Evolutionary conservation across 2,797 vertebrate genomes (phyloP), one percentile per base, ranked within the genome.

Genomic region (Pseudomugil tenellus): DNA sequence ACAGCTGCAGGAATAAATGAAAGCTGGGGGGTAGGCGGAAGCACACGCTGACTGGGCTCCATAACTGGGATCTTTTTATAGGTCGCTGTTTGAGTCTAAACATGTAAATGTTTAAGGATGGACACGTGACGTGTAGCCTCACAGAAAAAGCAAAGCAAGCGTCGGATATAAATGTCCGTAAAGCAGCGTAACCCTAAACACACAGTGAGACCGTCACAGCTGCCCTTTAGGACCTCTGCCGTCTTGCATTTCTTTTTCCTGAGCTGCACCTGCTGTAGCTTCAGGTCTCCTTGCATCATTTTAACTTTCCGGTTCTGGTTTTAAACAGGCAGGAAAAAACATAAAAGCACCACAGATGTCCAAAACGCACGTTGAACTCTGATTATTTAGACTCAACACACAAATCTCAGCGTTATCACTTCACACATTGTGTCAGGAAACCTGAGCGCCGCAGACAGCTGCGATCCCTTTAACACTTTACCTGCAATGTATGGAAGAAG

Each of bases 41-140:
- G n/a, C n/a, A n/a, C n/a, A n/a, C n/a, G n/a, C n/a, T n/a, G n/a
- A n/a, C n/a, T n/a, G n/a, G n/a, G n/a, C n/a, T 3, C 3, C 17
- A 72, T 11, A 17, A 1, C 0, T 9, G 0, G 29, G 11, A 46
- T 1, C 26, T 46, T 37, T 16, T 26, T 41, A 41, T 46, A 67
- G 61, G 57, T 74, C 37, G 26, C 25, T 58, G 35, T 16, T 4
- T 2, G 25, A 17, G 56, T 62, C 56, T 35, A n/a, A n/a, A n/a
- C n/a, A 34, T 31, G 65, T 73, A 58, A 70, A 74, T 67, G 48
- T 73, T 56, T 73, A n/a, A 79, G 39, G 11, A 3, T 16, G 9
- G 12, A 28, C n/a, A 37, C 58, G 0, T 8, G 28, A 72, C 12
- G 6, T 75, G 70, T 65, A 13, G 29, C 46, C 9, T 21, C 43